These are phyloP conservation scores for Chrysocyon brachyurus DNA, from an alignment of 2,797 vertebrate genomes.

Conservation along the genomic window DNA sequence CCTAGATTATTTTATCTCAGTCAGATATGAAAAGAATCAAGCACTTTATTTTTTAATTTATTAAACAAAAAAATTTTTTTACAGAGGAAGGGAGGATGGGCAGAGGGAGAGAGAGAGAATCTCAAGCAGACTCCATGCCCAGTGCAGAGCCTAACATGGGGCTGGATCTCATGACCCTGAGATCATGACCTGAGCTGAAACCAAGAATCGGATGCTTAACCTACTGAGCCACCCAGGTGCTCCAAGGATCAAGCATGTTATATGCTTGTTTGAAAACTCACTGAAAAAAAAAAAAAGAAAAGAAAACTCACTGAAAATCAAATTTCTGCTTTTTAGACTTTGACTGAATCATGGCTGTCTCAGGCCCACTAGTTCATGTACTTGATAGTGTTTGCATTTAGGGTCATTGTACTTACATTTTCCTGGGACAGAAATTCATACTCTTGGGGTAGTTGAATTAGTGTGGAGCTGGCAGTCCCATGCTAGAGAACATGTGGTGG, in stretches of 20 bases:
- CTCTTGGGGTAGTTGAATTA: not conserved
- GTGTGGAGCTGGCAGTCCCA: not conserved
- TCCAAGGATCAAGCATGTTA: not conserved
- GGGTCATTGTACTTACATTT: not conserved
- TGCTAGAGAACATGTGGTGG: not conserved
- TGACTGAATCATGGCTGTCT: not conserved
- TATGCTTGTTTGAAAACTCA: constrained; percentile 35
- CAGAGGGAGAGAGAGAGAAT: not conserved
- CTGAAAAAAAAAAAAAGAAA: not conserved
- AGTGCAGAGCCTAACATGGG: not conserved
- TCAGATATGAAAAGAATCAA: not conserved
- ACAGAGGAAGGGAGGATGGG: not conserved
- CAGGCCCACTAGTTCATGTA: not conserved
- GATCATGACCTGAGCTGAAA: not conserved
- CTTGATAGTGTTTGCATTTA: not conserved
- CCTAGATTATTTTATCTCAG: constrained; percentile 15
- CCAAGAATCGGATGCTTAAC: not conserved
- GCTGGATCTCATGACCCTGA: not conserved
- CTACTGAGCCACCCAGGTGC: not conserved
- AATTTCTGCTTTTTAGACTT: constrained; percentile 18
- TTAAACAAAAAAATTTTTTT: not conserved
- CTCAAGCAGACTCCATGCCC: not conserved
- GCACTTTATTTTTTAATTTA: not conserved
- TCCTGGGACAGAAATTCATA: not conserved
- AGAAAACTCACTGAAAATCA: constrained; percentile 52